Percentiles rank a stretch among this genome's conserved stretches.
Conservation (phyloP, 2,113 vertebrate species). For the Struthidea cinerea region DNA sequence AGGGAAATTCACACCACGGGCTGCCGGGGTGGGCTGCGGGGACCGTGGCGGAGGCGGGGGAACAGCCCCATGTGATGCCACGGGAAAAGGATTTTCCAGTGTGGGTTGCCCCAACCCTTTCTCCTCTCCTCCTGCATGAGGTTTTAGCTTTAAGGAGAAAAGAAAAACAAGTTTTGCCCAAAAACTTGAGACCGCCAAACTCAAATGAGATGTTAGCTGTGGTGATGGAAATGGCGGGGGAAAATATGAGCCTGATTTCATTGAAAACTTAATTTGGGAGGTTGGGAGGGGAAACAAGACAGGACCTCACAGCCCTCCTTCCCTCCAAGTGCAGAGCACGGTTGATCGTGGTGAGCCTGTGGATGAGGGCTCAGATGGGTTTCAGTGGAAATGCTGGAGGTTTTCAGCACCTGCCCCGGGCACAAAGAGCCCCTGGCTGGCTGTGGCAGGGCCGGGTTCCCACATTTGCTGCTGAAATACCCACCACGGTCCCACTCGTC, state of each 20-base stretch:
- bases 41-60: too few relatives aligned
- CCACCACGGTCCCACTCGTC: fast-evolving
- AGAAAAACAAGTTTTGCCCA: neutral
- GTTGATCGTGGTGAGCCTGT: fast-evolving
- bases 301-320: neutral
- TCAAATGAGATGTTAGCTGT: neutral
- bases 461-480: neutral
- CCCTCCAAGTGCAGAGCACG: fast-evolving
- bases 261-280: neutral
- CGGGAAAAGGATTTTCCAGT: neutral
- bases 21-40: neutral
- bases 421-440: neutral
- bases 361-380: neutral
- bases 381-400: neutral
- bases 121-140: neutral
- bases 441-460: neutral
- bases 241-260: neutral
- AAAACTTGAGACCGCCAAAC: neutral
- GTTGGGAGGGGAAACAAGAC: fast-evolving
- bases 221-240: neutral
- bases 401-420: neutral
- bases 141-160: neutral
- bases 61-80: fast-evolving
- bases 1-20: neutral
- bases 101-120: neutral